These are phyloP conservation scores for human (Homo sapiens) DNA, from an alignment of 2,113 vertebrate genomes.

Conservation along the genomic window GRCh38 chr2:230058001-230058500, in stretches of 20 bases:
- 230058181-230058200: neutral
- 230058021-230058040: no score
- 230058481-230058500: rapidly evolving
- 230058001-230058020: no score
- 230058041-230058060: neutral
- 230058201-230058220: neutral
- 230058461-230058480: no score
- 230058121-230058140: neutral
- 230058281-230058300: no score
- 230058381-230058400: neutral
- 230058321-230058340: neutral
- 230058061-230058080: neutral
- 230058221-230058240: neutral
- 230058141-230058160: neutral
- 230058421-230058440: neutral
- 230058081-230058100: neutral
- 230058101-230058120: neutral
- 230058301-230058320: no score
- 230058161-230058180: slow-evolving; percentile 13
- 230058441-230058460: neutral
- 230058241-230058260: no score
- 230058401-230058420: neutral
- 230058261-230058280: no score
- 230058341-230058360: neutral
- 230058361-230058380: neutral